Evolutionary conservation across 2,888 invertebrate species (phyloP).

Genomic region (Sepiola atlantica): DNA sequence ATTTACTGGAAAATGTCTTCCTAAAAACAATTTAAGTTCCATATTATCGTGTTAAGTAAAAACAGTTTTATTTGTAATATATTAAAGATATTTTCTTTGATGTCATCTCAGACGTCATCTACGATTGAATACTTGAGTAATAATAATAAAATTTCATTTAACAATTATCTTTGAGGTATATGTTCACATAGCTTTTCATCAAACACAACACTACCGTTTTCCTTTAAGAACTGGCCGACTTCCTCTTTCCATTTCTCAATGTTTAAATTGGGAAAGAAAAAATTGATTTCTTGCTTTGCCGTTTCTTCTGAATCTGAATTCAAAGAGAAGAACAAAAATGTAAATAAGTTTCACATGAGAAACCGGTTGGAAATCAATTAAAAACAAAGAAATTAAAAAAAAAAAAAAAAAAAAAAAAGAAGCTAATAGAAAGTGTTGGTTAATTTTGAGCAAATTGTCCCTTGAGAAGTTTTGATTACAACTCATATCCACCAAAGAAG

Average conservation of each 20-base stretch:
- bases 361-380: background rate
- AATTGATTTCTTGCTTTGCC: conserved; percentile 84
- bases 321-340: conserved; percentile 20
- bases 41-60: background rate
- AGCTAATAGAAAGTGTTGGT: no score
- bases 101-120: background rate
- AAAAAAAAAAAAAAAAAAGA: no score
- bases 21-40: background rate
- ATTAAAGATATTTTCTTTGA: background rate
- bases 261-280: conserved; percentile 90
- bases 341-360: background rate
- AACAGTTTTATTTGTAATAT: background rate
- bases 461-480: no score
- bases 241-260: conserved; percentile 80
- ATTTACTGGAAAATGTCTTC: background rate
- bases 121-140: background rate
- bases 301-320: conserved; percentile 83
- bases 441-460: no score
- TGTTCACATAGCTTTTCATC: conserved; percentile 56
- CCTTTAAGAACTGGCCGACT: conserved; percentile 67
- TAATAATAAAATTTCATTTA: background rate
- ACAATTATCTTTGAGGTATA: conserved; percentile 3
- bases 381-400: background rate
- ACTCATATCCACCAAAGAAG: no score
- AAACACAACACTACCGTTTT: conserved; percentile 57